Base-by-base conservation (phyloP, 2,888 invertebrate genomes). In the Gnatocerus cornutus region DNA sequence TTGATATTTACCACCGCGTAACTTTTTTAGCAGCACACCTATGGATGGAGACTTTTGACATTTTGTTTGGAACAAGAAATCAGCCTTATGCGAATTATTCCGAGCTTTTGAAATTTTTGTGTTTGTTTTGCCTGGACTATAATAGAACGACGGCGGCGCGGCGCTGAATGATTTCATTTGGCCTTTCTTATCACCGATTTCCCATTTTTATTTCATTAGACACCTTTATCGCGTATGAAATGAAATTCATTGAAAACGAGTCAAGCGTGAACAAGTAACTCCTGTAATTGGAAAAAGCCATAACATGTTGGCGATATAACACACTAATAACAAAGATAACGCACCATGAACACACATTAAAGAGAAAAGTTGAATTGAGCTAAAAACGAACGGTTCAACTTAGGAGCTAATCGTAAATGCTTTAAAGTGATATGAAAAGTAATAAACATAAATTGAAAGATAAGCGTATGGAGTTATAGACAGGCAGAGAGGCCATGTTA, bases 251-350 rank as follows among this genome's bases (percentile, higher is more conserved):
- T 63, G 29, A 13, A 16, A 27, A 13, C 39, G 33, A 52, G 41
- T 50, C 48, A 41, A 43, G 48, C 50, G 21, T 50, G 50, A 52
- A 37, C 27, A 50, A 33, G 63, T 41, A 63, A 43, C 41, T 63
- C 41, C 63, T 52, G 63, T 63, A 63, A 63, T 63, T 43, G 29
- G 63, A 63, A 63, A 52, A 30, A 63, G 63, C 50, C 33, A 39
- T 63, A 63, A 52, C 43, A 63, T 48, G 63, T 63, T 43, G 43
- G 10, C 52, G 12, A 52, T 43, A 29, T 41, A 21, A 21, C 4
- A 43, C 63, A 63, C 52, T 63, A 63, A 63, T 63, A 63, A 63
- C 39, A 29, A 29, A 63, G 63, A 63, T 63, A 63, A 63, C 63
- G 52, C 52, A 52, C 52, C 27, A 37, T n/a, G 12, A 63, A 16